phyloP scores from a whole-genome alignment of 2,797 vertebrate species.

The Sardinella longiceps region DNA sequence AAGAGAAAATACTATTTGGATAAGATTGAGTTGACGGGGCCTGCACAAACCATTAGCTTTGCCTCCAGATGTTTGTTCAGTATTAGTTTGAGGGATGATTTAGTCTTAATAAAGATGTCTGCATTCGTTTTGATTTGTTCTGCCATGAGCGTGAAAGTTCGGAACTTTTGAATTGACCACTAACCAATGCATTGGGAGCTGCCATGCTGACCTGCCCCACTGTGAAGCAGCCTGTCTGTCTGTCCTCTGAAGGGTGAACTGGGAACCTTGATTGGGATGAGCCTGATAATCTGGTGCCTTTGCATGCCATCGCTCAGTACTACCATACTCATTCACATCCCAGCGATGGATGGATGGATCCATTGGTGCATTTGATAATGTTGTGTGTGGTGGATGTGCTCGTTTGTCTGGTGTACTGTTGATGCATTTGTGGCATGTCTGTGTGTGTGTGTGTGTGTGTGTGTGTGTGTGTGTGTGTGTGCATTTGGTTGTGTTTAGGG shows the following conservation, averaged over 20 bases:
- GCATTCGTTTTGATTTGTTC: not conserved
- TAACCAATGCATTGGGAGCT: not conserved
- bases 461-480: slow-evolving; percentile 49
- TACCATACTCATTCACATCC: slow-evolving; percentile 62
- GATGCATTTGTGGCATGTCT: slow-evolving; percentile 31
- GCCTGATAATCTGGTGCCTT: not conserved
- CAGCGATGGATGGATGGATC: slow-evolving; percentile 46
- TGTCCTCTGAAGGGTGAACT: not conserved
- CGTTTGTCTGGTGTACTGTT: slow-evolving; percentile 23
- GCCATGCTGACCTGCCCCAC: not conserved
- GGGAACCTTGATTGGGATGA: not conserved
- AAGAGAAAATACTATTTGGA: too few relatives aligned
- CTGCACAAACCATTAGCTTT: not conserved
- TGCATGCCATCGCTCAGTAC: slow-evolving; percentile 22
- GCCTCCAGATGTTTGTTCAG: not conserved
- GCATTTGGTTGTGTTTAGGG: too few relatives aligned
- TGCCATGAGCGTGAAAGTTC: not conserved
- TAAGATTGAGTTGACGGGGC: not conserved
- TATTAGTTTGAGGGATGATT: not conserved
- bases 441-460: slow-evolving; percentile 42
- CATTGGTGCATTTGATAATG: slow-evolving; percentile 50
- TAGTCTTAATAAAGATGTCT: not conserved
- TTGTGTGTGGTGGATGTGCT: slow-evolving; percentile 49
- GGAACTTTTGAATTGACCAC: not conserved
- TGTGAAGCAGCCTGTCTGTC: not conserved